Conservation (phyloP, 2,888 invertebrate genomes). For the Bombyx huttoni region DNA sequence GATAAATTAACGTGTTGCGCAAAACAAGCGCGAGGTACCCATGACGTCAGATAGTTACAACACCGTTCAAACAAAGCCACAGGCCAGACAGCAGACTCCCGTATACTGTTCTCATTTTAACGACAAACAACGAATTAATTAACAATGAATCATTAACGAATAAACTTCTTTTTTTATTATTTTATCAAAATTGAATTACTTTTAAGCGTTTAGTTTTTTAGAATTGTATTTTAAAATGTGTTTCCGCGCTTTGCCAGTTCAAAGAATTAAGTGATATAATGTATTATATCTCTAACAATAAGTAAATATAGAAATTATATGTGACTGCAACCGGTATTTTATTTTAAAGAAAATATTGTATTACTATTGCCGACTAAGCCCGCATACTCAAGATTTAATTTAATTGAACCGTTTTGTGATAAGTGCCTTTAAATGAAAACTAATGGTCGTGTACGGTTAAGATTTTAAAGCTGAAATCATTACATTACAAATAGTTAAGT, state of each 20-base stretch:
- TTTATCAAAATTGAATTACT: no score
- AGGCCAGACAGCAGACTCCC: constrained; percentile 24
- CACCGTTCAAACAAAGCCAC: constrained; percentile 50
- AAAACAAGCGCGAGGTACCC: constrained; percentile 23
- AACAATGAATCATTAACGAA: constrained; percentile 18
- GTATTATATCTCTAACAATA: not conserved
- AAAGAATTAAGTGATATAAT: no score
- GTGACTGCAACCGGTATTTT: not conserved
- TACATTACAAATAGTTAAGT: not conserved
- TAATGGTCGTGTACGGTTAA: constrained; percentile 20
- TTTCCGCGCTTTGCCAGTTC: no score
- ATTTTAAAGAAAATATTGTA: not conserved
- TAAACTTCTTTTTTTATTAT: constrained; percentile 12
- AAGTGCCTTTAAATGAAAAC: constrained; percentile 45
- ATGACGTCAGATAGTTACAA: constrained; percentile 56
- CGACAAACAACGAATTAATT: constrained; percentile 32
- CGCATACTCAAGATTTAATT: constrained; percentile 41
- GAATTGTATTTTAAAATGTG: no score
- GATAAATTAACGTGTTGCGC: constrained; percentile 22
- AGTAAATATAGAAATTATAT: not conserved
- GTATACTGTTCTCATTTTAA: constrained; percentile 49
- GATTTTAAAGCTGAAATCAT: not conserved
- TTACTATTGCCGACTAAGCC: constrained; percentile 16
- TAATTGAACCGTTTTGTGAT: constrained; percentile 26
- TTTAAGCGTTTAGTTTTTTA: no score